Evolutionary conservation across 2,888 invertebrate species (phyloP).

Genomic region (Luperina testacea): DNA sequence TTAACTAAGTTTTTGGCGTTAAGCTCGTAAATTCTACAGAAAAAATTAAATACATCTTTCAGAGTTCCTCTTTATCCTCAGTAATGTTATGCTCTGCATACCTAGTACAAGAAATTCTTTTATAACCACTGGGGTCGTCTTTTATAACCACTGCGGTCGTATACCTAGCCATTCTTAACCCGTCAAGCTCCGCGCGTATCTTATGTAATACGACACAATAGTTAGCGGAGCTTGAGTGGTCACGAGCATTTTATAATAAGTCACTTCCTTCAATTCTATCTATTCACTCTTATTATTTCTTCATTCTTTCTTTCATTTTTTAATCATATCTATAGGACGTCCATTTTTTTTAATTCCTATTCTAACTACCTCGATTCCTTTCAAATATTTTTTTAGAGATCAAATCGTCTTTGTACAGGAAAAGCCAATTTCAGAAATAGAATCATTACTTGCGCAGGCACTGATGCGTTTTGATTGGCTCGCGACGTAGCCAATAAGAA

Average conservation of each 20-base stretch:
- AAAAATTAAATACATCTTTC: constrained; percentile 27
- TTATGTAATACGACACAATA: too few species aligned
- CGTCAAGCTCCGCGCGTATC: too few species aligned
- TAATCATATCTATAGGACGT: constrained; percentile 44
- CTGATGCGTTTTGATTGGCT: constrained; percentile 5
- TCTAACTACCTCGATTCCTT: constrained; percentile 30
- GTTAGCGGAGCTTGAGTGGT: too few species aligned
- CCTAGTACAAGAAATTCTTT: constrained; percentile 26
- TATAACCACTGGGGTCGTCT: constrained; percentile 55
- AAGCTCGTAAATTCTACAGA: constrained; percentile 29
- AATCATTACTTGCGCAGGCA: not conserved
- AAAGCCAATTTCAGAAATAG: constrained; percentile 15
- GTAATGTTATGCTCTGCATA: constrained; percentile 33
- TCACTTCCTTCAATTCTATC: constrained; percentile 53
- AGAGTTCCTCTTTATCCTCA: constrained; percentile 6
- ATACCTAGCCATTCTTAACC: constrained; percentile 50
- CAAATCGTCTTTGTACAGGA: constrained; percentile 14
- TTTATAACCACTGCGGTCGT: constrained; percentile 58
- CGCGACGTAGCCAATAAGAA: constrained; percentile 7
- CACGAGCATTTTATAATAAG: constrained; percentile 50
- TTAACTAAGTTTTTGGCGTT: constrained; percentile 20
- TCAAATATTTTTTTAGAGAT: constrained; percentile 21
- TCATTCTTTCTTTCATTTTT: constrained; percentile 21
- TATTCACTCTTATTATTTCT: constrained; percentile 20
- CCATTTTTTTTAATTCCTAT: constrained; percentile 26